Evolutionary conservation across 2,888 invertebrate species (phyloP).

Genomic region (Ennomos quercinarius): DNA sequence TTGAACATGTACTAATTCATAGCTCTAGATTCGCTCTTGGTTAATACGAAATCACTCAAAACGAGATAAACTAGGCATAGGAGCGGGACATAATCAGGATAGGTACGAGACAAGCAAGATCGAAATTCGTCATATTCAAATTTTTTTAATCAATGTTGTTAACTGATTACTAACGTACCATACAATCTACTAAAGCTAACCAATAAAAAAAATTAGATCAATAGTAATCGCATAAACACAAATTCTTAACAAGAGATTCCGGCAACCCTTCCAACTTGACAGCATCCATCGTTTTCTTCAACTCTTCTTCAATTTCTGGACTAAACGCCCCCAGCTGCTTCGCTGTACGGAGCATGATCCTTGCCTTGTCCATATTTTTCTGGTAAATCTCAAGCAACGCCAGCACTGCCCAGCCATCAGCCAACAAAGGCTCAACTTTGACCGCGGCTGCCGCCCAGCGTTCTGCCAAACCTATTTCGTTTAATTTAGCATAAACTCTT

Average conservation of each 20-base stretch:
- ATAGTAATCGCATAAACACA: conserved; percentile 61
- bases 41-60: no score
- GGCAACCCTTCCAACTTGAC: conserved; percentile 59
- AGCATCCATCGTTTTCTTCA: conserved; percentile 57
- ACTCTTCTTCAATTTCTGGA: conserved; percentile 61
- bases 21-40: no score
- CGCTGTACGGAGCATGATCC: conserved; percentile 69
- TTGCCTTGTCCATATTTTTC: conserved; percentile 62
- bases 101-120: no score
- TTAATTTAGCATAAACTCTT: conserved; percentile 61
- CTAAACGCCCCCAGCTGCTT: conserved; percentile 68
- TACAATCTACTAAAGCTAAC: background rate
- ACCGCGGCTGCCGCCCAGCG: conserved; percentile 74
- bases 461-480: conserved; percentile 62
- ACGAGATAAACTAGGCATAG: no score
- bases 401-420: conserved; percentile 77
- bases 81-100: no score
- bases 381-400: conserved; percentile 67
- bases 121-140: no score
- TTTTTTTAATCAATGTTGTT: no score
- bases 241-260: conserved; percentile 63
- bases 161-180: no score
- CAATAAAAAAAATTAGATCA: conserved; percentile 35
- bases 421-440: conserved; percentile 66
- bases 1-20: no score